phyloP scores from a whole-genome alignment of 1,140 invertebrate species.

The Aleiodes sp. region DNA sequence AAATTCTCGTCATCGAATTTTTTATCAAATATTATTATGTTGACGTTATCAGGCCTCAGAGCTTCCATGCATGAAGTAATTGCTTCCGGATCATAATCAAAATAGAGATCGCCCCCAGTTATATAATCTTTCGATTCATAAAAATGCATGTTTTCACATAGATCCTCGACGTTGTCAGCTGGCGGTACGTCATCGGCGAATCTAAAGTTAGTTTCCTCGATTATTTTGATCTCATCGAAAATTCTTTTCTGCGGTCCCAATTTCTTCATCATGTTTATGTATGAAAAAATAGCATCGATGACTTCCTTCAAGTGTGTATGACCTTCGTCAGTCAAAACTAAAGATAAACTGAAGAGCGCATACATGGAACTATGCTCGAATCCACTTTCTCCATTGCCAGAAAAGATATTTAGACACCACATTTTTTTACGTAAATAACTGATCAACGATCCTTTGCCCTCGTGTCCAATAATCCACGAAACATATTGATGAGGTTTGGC shows the following conservation, averaged over 20 bases:
- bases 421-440: constrained; percentile 84
- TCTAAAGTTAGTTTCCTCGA: constrained; percentile 76
- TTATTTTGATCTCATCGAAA: constrained; percentile 76
- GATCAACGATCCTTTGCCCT: constrained; percentile 87
- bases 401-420: constrained; percentile 84
- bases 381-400: constrained; percentile 79
- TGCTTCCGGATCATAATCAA: constrained; percentile 80
- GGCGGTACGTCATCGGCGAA: constrained; percentile 76
- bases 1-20: constrained; percentile 69
- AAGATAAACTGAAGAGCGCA: constrained; percentile 77
- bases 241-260: constrained; percentile 74
- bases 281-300: constrained; percentile 76
- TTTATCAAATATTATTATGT: constrained; percentile 75
- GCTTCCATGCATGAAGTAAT: constrained; percentile 74
- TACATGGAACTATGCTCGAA: constrained; percentile 80
- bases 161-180: constrained; percentile 80
- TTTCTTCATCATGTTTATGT: constrained; percentile 75
- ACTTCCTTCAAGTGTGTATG: constrained; percentile 76
- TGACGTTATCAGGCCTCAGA: constrained; percentile 78
- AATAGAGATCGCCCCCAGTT: constrained; percentile 77
- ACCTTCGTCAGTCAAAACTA: constrained; percentile 84
- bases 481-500: constrained; percentile 83
- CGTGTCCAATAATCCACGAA: constrained; percentile 85
- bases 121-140: constrained; percentile 83
- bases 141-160: constrained; percentile 83